Conservation (phyloP, 2,113 vertebrate species). For the Campylomormyrus numenius region DNA sequence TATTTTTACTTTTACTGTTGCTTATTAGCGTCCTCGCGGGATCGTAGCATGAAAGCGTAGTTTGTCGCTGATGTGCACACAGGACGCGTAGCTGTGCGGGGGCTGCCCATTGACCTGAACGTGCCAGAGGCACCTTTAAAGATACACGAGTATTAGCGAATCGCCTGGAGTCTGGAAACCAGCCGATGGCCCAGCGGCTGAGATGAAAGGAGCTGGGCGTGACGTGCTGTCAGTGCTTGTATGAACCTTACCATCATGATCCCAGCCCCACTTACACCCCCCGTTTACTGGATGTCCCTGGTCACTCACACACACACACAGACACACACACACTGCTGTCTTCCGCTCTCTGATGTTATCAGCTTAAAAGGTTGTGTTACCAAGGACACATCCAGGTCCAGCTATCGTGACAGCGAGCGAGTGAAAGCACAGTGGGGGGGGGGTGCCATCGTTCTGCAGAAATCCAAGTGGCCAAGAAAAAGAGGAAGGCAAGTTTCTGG, state of each 20-base stretch:
- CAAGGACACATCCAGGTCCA: conserved; percentile 42
- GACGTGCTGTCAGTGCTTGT: not conserved
- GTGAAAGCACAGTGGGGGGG: not conserved
- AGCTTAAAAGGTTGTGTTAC: conserved; percentile 43
- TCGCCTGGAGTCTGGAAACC: not conserved
- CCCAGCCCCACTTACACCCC: not conserved
- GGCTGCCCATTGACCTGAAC: not conserved
- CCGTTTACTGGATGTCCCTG: not conserved
- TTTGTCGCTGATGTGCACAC: not conserved
- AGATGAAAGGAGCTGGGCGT: not conserved
- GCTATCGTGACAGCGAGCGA: conserved; percentile 10
- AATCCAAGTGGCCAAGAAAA: conserved; percentile 26
- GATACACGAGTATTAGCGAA: not conserved
- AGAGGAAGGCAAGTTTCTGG: not conserved
- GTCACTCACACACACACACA: not conserved
- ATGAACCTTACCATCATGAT: not conserved
- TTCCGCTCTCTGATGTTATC: not conserved
- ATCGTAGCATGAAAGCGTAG: not conserved
- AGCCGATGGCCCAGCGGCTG: not conserved
- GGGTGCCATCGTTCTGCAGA: conserved; percentile 1
- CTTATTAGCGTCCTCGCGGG: not conserved
- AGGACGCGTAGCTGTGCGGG: not conserved
- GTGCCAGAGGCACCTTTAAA: not conserved
- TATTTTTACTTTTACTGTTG: not conserved
- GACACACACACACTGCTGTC: not conserved